Base-by-base conservation (phyloP, 2,888 invertebrate genomes). In the Tachystola acroxantha region DNA sequence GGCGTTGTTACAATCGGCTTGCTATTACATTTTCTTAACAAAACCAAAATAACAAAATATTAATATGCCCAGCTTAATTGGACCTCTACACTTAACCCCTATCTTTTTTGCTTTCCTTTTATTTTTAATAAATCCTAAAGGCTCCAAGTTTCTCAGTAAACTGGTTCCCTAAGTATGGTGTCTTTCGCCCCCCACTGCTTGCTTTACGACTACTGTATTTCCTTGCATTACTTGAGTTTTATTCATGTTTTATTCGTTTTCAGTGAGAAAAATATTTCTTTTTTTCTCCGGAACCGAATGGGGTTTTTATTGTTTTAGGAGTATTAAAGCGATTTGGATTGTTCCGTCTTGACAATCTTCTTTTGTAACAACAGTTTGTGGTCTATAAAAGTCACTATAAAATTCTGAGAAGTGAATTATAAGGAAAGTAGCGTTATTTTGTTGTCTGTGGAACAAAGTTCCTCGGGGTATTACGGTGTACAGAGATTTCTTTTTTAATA, bases 181-280 rank as follows among this genome's bases (percentile, higher is more conserved):
- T 32, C 26, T 26, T 12, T 13, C 44, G 37, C 50, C 52, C 49
- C 49, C 57, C 36, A 46, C 43, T 48, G 52, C 39, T 53, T 58
- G 49, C 45, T 68, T 66, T 64, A 68, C 56, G 64, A 58, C 49
- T 45, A 40, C 38, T 40, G 51, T 53, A 45, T 51, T 53, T 53
- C 46, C 46, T 56, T 48, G 49, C 56, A 51, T 58, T 54, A 51
- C 51, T 56, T 33, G 42, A 53, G 51, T 62, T 64, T 64, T 62
- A 64, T 66, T 57, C 57, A 45, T 50, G 53, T 63, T 64, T 64
- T 60, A 59, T 58, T 59, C 44, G 57, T 56, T 52, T 47, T 48
- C 24, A 42, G 39, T 45, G 36, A 33, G 49, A 48, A 54, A 45
- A 43, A 51, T 48, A 47, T 56, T 45, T 47, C 39, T 47, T 45